Evolutionary conservation across 2,888 invertebrate species (phyloP).

Genomic region (Pinctada fucata): DNA sequence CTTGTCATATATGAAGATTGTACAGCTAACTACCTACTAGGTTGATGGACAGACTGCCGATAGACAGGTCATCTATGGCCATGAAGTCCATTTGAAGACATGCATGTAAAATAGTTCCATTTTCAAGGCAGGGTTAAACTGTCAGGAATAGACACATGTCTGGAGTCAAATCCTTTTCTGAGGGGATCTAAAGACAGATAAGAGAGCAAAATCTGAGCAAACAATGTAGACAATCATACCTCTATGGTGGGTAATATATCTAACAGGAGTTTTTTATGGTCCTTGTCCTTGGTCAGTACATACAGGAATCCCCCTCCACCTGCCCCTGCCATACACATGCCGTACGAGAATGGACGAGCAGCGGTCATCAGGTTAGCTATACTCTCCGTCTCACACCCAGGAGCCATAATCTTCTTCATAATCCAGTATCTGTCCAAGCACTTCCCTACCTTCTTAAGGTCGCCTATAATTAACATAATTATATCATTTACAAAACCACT

Average conservation of each 20-base stretch:
- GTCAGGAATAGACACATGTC: too few relatives aligned
- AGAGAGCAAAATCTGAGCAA: too few relatives aligned
- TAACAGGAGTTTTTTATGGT: slow-evolving; percentile 39
- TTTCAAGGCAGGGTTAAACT: too few relatives aligned
- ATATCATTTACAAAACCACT: neutral
- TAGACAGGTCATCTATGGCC: too few relatives aligned
- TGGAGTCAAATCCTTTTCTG: too few relatives aligned
- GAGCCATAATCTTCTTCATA: slow-evolving; percentile 77
- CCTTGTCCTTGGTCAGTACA: slow-evolving; percentile 69
- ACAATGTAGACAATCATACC: slow-evolving; percentile 28
- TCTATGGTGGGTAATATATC: slow-evolving; percentile 44
- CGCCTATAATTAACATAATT: slow-evolving; percentile 58
- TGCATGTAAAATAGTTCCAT: too few relatives aligned
- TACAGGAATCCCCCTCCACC: slow-evolving; percentile 78
- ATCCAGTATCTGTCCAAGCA: slow-evolving; percentile 76
- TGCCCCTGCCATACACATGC: slow-evolving; percentile 76
- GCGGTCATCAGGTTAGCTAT: slow-evolving; percentile 71
- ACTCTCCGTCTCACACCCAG: slow-evolving; percentile 76
- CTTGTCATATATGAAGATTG: too few relatives aligned
- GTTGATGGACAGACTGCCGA: too few relatives aligned
- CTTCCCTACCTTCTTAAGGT: slow-evolving; percentile 71
- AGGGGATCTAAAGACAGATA: too few relatives aligned
- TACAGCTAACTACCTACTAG: too few relatives aligned
- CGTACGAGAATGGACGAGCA: slow-evolving; percentile 68
- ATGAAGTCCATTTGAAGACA: too few relatives aligned